Evolutionary conservation across 2,888 invertebrate genomes (phyloP).

Genomic region (Tricholauxania praeusta): DNA sequence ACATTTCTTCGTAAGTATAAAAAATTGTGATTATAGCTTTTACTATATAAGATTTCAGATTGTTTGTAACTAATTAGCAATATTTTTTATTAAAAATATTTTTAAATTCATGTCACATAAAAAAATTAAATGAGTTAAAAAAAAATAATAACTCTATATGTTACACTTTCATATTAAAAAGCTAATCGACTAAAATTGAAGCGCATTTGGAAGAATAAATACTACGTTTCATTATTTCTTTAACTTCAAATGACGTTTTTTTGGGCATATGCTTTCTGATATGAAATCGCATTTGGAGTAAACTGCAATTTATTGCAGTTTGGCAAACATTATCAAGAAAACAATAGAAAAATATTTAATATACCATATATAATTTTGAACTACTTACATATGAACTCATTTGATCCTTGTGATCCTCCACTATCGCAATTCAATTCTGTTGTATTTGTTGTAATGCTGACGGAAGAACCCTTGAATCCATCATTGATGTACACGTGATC

Average conservation of each 20-base stretch:
- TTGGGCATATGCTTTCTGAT: no score
- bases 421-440: conserved; percentile 57
- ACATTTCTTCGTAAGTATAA: no score
- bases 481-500: conserved; percentile 67
- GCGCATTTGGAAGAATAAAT: no score
- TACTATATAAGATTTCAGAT: no score
- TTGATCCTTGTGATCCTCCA: conserved; percentile 71
- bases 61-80: background rate
- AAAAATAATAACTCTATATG: no score
- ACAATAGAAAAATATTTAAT: no score
- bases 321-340: no score
- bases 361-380: background rate
- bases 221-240: no score
- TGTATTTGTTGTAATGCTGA: conserved; percentile 61
- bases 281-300: background rate
- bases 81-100: background rate
- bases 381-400: conserved; percentile 70
- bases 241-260: no score
- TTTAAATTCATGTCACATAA: background rate
- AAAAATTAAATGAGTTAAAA: background rate
- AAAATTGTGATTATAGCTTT: no score
- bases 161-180: no score
- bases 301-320: background rate
- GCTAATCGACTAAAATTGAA: no score
- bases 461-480: conserved; percentile 65